Evolutionary conservation across 2,797 vertebrate genomes (phyloP).

Genomic region (Smutsia gigantea): DNA sequence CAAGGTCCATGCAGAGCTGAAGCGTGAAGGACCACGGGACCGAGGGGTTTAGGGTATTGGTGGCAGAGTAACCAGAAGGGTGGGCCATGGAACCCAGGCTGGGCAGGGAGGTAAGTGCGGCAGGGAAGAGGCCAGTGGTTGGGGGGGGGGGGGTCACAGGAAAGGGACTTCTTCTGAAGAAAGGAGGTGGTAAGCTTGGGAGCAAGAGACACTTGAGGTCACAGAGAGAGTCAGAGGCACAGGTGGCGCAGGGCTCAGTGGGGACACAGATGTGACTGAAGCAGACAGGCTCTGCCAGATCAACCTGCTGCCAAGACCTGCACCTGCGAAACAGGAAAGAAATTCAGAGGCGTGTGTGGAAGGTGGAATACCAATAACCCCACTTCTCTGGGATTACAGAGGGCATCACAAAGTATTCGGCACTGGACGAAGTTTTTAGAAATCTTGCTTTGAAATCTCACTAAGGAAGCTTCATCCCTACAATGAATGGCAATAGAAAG

Average conservation of each 20-base stretch:
- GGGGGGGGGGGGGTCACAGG: neutral
- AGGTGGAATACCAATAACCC: neutral
- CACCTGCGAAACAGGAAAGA: neutral
- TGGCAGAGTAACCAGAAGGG: neutral
- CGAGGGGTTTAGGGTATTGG: neutral
- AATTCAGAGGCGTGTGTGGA: neutral
- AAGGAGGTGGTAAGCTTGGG: neutral
- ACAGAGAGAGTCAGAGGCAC: neutral
- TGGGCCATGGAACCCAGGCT: neutral
- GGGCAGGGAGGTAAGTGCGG: neutral
- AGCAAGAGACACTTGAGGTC: neutral
- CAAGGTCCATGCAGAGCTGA: neutral
- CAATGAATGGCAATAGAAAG: neutral
- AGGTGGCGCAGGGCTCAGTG: neutral
- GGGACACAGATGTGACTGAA: neutral
- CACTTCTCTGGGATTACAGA: neutral
- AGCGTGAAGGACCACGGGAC: neutral
- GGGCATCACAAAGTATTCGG: neutral
- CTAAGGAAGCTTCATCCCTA: neutral
- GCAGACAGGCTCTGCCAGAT: neutral
- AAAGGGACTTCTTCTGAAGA: neutral
- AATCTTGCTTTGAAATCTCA: conserved; percentile 24
- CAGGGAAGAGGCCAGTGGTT: neutral
- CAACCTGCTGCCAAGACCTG: neutral
- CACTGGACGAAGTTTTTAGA: neutral